Percentiles rank a stretch among this genome's conserved stretches.
Conservation (phyloP, 1,140 invertebrate genomes). For the Drosophila yakuba region DNA sequence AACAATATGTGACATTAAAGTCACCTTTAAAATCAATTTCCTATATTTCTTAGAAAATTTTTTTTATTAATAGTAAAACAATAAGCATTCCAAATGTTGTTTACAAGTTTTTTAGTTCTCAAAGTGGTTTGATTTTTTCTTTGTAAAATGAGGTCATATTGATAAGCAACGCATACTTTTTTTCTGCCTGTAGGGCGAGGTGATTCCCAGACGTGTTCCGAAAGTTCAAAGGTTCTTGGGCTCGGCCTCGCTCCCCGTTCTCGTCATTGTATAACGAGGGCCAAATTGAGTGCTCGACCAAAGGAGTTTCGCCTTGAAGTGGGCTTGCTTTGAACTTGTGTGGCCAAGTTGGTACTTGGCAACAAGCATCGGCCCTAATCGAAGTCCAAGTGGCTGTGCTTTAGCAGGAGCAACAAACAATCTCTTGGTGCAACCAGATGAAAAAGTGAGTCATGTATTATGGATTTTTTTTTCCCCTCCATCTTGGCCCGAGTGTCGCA, state of each 20-base stretch:
- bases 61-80: too few relatives aligned
- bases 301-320: conserved; percentile 65
- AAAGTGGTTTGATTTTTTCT: background rate
- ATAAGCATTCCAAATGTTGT: too few relatives aligned
- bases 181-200: conserved; percentile 1
- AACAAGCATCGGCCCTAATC: conserved; percentile 42
- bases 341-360: conserved; percentile 47
- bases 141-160: background rate
- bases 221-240: conserved; percentile 77
- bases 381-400: conserved; percentile 44
- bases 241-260: conserved; percentile 24
- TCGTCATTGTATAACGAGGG: conserved; percentile 68
- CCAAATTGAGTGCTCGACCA: conserved; percentile 66
- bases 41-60: too few relatives aligned
- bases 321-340: conserved; percentile 69
- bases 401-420: conserved; percentile 48
- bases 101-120: too few relatives aligned
- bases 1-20: background rate
- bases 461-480: conserved; percentile 61
- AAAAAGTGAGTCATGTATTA: conserved; percentile 68
- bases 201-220: conserved; percentile 21
- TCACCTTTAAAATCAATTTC: background rate
- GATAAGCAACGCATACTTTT: background rate
- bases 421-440: conserved; percentile 23
- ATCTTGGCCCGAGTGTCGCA: conserved; percentile 69